Conservation (phyloP, 2,113 vertebrate species). For the Alethe diademata region DNA sequence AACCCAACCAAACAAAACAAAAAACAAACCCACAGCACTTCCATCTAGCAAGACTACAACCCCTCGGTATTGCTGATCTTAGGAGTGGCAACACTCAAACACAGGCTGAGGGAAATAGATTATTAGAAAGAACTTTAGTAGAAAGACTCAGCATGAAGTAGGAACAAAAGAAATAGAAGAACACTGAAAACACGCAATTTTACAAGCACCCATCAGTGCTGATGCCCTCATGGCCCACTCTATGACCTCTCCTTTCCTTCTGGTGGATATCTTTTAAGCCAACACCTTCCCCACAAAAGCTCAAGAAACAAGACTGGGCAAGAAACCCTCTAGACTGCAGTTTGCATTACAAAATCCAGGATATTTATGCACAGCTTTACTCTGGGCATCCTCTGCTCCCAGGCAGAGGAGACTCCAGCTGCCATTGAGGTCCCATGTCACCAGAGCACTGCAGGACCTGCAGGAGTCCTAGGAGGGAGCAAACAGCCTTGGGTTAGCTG, state of each 20-base stretch:
- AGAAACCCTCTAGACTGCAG: not conserved
- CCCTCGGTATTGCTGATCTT: not conserved
- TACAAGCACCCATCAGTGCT: not conserved
- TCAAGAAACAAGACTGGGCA: not conserved
- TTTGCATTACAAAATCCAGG: not conserved
- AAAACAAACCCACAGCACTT: not conserved
- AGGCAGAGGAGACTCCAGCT: not conserved
- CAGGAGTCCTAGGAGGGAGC: not conserved
- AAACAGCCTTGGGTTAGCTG: not conserved
- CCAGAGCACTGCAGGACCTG: not conserved
- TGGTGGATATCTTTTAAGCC: not conserved
- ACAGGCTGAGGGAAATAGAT: not conserved
- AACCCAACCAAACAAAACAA: not conserved
- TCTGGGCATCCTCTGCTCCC: not conserved
- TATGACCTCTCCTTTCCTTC: not conserved
- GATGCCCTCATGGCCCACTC: not conserved
- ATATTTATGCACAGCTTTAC: not conserved
- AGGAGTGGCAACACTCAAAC: not conserved
- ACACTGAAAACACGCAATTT: accelerated
- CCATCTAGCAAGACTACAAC: not conserved
- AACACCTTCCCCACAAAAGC: not conserved
- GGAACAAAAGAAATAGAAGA: not conserved
- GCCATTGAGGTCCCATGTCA: not conserved
- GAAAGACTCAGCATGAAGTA: not conserved
- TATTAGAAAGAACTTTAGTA: not conserved